Evolutionary conservation across 2,797 vertebrate species (phyloP).

Genomic region (Synanceia verrucosa): DNA sequence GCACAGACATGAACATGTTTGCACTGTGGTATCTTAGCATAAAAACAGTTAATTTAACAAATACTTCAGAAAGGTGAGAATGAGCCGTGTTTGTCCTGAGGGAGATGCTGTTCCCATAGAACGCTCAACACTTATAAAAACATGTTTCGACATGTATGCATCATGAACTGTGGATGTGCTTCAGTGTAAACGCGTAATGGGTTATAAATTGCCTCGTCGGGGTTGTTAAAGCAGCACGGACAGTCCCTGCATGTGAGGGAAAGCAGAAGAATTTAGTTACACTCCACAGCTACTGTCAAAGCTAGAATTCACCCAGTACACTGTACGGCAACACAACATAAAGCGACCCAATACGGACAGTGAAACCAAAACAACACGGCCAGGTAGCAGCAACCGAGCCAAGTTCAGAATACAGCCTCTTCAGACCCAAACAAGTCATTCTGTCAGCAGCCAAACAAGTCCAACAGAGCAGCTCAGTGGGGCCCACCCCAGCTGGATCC

Average conservation of each 20-base stretch:
- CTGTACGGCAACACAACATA: slow-evolving; percentile 1
- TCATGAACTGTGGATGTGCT: slow-evolving; percentile 31
- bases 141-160: background rate
- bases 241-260: slow-evolving; percentile 21
- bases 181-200: slow-evolving; percentile 50
- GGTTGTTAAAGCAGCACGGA: slow-evolving; percentile 46
- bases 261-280: slow-evolving; percentile 44
- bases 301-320: slow-evolving; percentile 3
- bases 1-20: background rate
- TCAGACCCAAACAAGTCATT: slow-evolving; percentile 53
- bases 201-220: slow-evolving; percentile 51
- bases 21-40: background rate
- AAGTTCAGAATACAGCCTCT: slow-evolving; percentile 17
- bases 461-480: slow-evolving; percentile 24
- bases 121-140: background rate
- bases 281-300: slow-evolving; percentile 35
- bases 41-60: background rate
- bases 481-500: slow-evolving; percentile 49
- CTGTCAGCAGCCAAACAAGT: slow-evolving; percentile 49
- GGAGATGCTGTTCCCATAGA: background rate
- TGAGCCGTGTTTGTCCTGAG: background rate
- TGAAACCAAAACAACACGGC: slow-evolving; percentile 24
- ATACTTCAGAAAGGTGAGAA: background rate
- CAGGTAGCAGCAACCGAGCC: slow-evolving; percentile 23
- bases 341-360: slow-evolving; percentile 2